phyloP scores from a whole-genome alignment of 2,888 invertebrate genomes.

The Drosophila antonietae region DNA sequence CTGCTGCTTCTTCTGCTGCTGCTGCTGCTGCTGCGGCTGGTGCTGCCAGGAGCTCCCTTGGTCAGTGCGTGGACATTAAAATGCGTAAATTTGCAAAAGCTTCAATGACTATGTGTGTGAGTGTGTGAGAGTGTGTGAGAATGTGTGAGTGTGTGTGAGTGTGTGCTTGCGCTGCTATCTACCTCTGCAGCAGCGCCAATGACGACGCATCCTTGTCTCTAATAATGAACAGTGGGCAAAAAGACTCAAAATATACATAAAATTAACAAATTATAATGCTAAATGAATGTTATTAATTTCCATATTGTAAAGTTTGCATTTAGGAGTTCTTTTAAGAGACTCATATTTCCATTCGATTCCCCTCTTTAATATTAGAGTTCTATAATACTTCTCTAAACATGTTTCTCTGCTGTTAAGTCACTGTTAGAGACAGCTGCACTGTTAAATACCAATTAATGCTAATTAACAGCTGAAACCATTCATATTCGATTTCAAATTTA shows the following conservation, averaged over 20 bases:
- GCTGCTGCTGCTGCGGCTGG: slow-evolving; percentile 25
- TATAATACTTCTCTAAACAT: too few relatives aligned
- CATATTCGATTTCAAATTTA: background rate
- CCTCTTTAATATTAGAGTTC: too few relatives aligned
- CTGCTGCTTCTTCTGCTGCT: background rate
- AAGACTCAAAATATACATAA: accelerated
- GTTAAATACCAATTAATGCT: background rate
- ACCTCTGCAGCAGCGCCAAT: slow-evolving; percentile 34
- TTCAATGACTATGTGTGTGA: slow-evolving; percentile 12
- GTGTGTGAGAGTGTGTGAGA: slow-evolving; percentile 9
- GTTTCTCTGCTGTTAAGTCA: background rate
- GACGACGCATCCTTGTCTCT: slow-evolving; percentile 8
- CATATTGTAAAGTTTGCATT: background rate
- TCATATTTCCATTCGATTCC: too few relatives aligned
- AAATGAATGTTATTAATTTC: background rate
- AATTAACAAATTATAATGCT: slow-evolving; percentile 2
- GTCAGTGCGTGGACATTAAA: slow-evolving; percentile 73
- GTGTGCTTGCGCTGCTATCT: slow-evolving; percentile 36
- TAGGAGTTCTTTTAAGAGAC: background rate
- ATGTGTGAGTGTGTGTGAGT: slow-evolving; percentile 9
- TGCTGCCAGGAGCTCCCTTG: slow-evolving; percentile 33
- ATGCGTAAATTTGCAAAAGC: slow-evolving; percentile 74
- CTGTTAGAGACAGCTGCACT: background rate
- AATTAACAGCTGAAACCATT: background rate
- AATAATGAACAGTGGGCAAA: slow-evolving; percentile 33